phyloP scores from a whole-genome alignment of 2,888 invertebrate species.

The Pharmacophagus antenor region DNA sequence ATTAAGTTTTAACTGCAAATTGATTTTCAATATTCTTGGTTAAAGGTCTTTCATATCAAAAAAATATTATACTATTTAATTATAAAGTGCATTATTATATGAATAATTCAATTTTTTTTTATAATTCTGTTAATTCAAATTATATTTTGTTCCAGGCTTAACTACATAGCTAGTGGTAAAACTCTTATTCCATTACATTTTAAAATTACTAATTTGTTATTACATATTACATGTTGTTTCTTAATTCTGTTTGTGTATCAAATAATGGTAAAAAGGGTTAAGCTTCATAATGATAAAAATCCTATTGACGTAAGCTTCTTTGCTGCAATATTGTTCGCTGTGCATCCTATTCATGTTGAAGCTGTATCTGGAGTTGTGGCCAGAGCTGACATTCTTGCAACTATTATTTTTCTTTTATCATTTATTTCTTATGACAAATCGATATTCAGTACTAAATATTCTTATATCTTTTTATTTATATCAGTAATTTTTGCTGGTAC shows the following conservation, averaged over 20 bases:
- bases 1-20: no score
- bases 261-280: constrained; percentile 39
- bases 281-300: constrained; percentile 32
- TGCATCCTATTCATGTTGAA: constrained; percentile 97
- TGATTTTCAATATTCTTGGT: no score
- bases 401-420: constrained; percentile 87
- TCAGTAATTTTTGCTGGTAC: constrained; percentile 74
- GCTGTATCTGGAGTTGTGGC: constrained; percentile 96
- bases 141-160: constrained; percentile 78
- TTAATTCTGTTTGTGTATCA: constrained; percentile 50
- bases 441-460: constrained; percentile 36
- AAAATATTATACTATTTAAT: no score
- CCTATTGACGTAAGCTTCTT: constrained; percentile 79
- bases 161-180: constrained; percentile 83
- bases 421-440: constrained; percentile 83
- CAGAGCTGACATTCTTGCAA: constrained; percentile 93
- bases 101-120: no score
- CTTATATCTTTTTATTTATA: constrained; percentile 44
- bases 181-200: constrained; percentile 82
- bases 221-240: constrained; percentile 83
- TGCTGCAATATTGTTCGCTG: constrained; percentile 88
- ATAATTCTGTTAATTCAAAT: no score
- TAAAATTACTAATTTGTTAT: constrained; percentile 87
- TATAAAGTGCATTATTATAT: no score
- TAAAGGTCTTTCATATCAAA: no score